phyloP scores from a whole-genome alignment of 1,140 invertebrate species.

The Bathynomus jamesi region DNA sequence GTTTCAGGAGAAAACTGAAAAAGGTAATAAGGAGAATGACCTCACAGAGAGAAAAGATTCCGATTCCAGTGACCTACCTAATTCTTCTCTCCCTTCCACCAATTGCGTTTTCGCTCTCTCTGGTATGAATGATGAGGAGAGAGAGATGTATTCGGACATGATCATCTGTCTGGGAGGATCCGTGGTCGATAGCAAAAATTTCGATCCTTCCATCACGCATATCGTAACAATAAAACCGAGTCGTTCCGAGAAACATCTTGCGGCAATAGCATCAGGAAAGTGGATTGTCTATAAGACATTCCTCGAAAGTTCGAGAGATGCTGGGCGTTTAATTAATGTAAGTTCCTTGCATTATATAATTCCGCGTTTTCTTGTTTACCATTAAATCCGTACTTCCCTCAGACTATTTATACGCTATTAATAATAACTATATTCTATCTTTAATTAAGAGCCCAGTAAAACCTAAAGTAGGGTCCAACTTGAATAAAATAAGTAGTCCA shows the following conservation, averaged over 20 bases:
- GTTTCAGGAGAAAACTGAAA: neutral
- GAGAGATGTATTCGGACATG: constrained; percentile 45
- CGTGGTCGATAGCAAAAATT: constrained; percentile 52
- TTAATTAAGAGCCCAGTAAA: too few relatives aligned
- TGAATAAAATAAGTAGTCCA: too few relatives aligned
- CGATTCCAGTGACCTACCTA: neutral
- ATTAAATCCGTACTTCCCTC: neutral
- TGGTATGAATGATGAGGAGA: constrained; percentile 44
- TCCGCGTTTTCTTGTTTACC: neutral
- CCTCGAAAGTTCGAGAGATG: constrained; percentile 56
- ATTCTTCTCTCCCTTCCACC: neutral
- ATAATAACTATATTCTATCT: too few relatives aligned
- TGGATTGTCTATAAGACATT: constrained; percentile 76
- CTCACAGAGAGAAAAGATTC: constrained; percentile 2
- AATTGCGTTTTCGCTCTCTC: constrained; percentile 40
- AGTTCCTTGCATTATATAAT: neutral
- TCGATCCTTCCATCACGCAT: constrained; percentile 65
- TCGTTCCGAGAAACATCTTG: constrained; percentile 77
- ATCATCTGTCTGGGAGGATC: constrained; percentile 60
- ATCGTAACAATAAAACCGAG: constrained; percentile 61
- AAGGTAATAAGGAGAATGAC: constrained; percentile 26
- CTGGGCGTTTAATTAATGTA: constrained; percentile 50
- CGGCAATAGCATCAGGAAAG: constrained; percentile 72
- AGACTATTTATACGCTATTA: too few relatives aligned
- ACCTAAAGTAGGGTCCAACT: too few relatives aligned